Evolutionary conservation across 2,113 vertebrate genomes (phyloP), one percentile per base, ranked within the genome.

Genomic region (Colinus virginianus): DNA sequence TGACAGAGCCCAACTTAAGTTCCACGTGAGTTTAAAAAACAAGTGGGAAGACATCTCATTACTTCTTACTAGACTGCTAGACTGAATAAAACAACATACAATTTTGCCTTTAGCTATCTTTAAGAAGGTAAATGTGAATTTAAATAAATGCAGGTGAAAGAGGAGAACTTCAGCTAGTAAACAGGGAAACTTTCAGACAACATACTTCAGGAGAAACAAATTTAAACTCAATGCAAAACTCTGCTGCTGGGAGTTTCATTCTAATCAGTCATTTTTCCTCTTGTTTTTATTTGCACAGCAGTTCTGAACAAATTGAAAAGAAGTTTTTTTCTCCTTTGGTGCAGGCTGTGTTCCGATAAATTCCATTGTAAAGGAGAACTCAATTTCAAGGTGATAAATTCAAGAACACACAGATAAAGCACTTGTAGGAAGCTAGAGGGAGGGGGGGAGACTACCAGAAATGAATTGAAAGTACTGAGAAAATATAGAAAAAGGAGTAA

Each of bases 231-330:
- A 2, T 55, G 70, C 49, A 93, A 70, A 96, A 87, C 43, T 78
- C 66, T 87, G 16, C 64, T 59, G 42, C 63, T 82, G 78, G 32
- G 55, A 84, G 46, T 89, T 94, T 82, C 45, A 87, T 79, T 92
- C 94, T 90, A 90, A 94, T 92, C 78, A 93, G 78, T 40, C 28
- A 55, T 89, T 93, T 90, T 87, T 78, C 25, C 64, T 91, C 63
- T 89, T 85, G 75, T 82, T 96, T 95, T 90, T 90, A 92, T 94
- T 93, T 96, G 71, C 90, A 67, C 67, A 93, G 89, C 55, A 89
- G 55, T 82, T 95, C 70, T 84, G 78, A 94, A 63, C 28, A 90
- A 94, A 95, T 70, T 89, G 89, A 87, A 89, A 79, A 87, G 13
- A 30, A n/a, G 8, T 71, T 91, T 88, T 94, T 83, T 94, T 83